These are phyloP conservation scores for Oncorhynchus tshawytscha DNA, from an alignment of 2,113 vertebrate species.

Conservation along the genomic window DNA sequence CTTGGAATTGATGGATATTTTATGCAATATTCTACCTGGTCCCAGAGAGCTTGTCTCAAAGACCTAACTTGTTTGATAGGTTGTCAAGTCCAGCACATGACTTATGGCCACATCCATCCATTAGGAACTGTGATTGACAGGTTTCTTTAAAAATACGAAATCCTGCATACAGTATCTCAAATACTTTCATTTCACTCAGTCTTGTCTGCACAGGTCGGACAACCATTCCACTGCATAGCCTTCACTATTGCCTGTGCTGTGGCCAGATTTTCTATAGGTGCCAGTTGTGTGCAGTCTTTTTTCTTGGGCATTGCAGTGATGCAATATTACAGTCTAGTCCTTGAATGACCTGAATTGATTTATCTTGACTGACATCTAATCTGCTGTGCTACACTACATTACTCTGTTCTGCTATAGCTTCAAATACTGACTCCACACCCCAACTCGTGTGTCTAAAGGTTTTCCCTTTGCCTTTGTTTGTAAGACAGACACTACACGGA, in stretches of 20 bases:
- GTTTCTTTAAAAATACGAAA: neutral
- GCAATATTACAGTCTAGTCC: constrained; percentile 41
- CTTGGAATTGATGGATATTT: neutral
- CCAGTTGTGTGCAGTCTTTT: constrained; percentile 1
- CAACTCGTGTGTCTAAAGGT: constrained; percentile 4
- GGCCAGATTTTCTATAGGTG: neutral
- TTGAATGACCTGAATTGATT: constrained; percentile 55
- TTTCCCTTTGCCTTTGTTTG: constrained; percentile 3
- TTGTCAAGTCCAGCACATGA: neutral
- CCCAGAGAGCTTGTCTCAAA: neutral
- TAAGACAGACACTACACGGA: neutral
- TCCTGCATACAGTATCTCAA: neutral
- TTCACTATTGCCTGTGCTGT: neutral
- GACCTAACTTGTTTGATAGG: neutral
- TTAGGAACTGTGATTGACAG: neutral
- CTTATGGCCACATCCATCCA: neutral
- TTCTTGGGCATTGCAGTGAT: constrained; percentile 31
- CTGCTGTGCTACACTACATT: constrained; percentile 50
- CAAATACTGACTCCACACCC: constrained; percentile 51
- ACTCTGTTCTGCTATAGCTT: constrained; percentile 34
- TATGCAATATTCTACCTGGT: neutral
- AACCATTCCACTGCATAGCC: neutral
- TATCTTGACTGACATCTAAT: constrained; percentile 57
- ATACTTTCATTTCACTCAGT: neutral
- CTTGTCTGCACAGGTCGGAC: neutral